These are phyloP conservation scores for Cotesia typhae DNA, from an alignment of 1,140 invertebrate genomes.

Conservation along the genomic window DNA sequence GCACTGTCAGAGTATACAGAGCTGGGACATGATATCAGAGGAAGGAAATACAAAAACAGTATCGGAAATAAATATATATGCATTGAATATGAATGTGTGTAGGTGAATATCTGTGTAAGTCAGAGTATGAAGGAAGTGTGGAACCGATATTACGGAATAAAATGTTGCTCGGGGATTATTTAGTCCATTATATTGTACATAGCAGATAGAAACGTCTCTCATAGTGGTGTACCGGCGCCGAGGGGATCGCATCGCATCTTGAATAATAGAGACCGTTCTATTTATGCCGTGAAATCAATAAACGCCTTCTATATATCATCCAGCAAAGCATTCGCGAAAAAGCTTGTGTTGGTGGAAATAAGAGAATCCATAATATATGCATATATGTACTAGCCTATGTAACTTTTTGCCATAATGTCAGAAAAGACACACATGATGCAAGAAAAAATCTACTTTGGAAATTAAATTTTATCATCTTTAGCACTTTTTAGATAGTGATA, in stretches of 20 bases:
- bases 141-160: constrained; percentile 4
- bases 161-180: constrained; percentile 12
- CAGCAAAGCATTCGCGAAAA: constrained; percentile 36
- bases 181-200: background rate
- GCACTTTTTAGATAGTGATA: too few species aligned
- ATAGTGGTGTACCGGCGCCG: constrained; percentile 18
- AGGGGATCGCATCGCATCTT: constrained; percentile 45
- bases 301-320: constrained; percentile 44
- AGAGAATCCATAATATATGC: background rate
- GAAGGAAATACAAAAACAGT: too few species aligned
- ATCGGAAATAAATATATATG: background rate
- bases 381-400: too few species aligned
- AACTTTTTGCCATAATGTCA: too few species aligned
- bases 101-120: background rate
- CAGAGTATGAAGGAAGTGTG: background rate
- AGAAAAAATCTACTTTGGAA: too few species aligned
- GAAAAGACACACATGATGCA: too few species aligned
- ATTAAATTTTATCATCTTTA: too few species aligned
- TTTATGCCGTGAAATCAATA: constrained; percentile 55
- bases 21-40: too few species aligned
- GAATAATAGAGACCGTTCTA: constrained; percentile 54
- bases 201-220: constrained; percentile 6
- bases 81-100: background rate
- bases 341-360: background rate
- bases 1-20: too few species aligned